Evolutionary conservation across 1,140 invertebrate species (phyloP), one percentile per base, ranked within the genome.

Genomic region (Drosophila malerkotliana): DNA sequence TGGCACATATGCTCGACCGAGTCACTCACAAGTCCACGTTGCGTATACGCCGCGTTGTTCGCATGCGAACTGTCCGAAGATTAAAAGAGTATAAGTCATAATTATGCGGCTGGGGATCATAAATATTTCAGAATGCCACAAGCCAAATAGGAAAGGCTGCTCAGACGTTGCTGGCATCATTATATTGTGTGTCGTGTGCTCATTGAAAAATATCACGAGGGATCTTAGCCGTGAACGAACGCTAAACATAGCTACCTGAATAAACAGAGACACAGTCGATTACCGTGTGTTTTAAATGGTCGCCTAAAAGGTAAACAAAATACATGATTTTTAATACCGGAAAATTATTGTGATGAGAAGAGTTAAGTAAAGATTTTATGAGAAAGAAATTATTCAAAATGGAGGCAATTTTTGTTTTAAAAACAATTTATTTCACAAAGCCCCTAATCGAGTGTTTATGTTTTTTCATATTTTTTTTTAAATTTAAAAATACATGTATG

Each of bases 101-200:
- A 77, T 82, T 76, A 67, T 79, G 61, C 61, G 48, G 71, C 75
- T 64, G 55, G 28, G 66, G 48, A 64, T 76, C 61, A 79, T 77
- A 79, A 77, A 74, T 69, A 77, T 63, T 53, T 48, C 41, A 18
- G n/a, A 37, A 32, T 18, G 66, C 39, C 67, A 28, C n/a, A 10
- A 34, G 26, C 24, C 55, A 32, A 14, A 3, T 1, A 15, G 21
- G 6, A 15, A 7, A 9, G 3, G 5, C 26, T 32, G 8, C 9
- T 9, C 32, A 10, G 26, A 37, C n/a, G 39, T n/a, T 14, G 5
- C n/a, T 2, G 14, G 39, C 14, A 18, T 14, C 41, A 44, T 44
- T 44, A 44, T 44, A 8, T 44, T 18, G 41, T 47, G 26, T 54
- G 55, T 53, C 45, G 32, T 77, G 63, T 72, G 54, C 18, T 73